Evolutionary conservation across 2,797 vertebrate genomes (phyloP), one percentile per base, ranked within the genome.

Genomic region (Cyprinodon diabolis): DNA sequence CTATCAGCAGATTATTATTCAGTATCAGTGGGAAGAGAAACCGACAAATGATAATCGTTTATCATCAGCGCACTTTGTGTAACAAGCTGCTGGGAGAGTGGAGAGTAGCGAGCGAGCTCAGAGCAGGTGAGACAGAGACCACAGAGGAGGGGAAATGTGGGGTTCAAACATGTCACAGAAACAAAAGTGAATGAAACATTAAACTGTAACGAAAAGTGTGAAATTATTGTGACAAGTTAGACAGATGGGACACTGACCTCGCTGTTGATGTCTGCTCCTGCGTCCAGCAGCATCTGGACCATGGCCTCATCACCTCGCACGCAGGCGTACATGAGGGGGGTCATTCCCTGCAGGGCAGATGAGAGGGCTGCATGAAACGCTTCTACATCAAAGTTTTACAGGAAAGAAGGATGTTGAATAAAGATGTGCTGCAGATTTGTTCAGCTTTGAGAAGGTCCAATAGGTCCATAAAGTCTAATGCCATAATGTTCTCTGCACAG

Each of bases 231-330:
- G 65, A 66, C 23, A 25, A 10, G 49, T 30, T 40, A 62, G 54
- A 52, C 40, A 19, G 55, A 3, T 1, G 3, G 52, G 54, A 66
- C 78, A 92, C 96, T 96, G 93, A 99, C 97, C 97, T 99, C 97
- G 84, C 96, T 96, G 90, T 99, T 98, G 92, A 99, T 96, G 92
- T 98, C 96, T 65, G 98, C 98, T 83, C 97, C 98, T 67, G 97
- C 97, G 82, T 99, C 98, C 80, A 99, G 95, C 89, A 99, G 94
- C 97, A 98, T 98, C 95, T 99, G 98, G 74, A 99, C 98, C 98
- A 99, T 99, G 65, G 98, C 98, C 93, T 99, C 98, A 66, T 99
- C 98, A 8, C 98, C 98, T n/a, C 97, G 96, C 80, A 97, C 96
- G 68, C 98, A 99, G 84, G 98, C 96, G 52, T 98, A 99, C 98